phyloP scores from a whole-genome alignment of 2,113 vertebrate species.

The Platysternon megacephalum region DNA sequence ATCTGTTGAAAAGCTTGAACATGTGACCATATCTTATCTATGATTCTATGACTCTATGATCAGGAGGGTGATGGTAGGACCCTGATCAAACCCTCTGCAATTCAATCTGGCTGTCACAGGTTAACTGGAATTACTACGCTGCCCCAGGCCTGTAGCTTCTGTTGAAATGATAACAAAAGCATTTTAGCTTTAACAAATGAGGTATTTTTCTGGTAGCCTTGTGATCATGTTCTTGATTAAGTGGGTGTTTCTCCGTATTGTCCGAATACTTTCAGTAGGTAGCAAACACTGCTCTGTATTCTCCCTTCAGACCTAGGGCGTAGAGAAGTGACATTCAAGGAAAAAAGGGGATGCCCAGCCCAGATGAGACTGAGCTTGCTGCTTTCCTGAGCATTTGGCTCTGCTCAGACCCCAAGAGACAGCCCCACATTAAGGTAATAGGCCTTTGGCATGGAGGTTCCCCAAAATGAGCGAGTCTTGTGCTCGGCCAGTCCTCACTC shows the following conservation, averaged over 20 bases:
- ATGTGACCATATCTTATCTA: no score
- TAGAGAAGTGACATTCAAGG: background rate
- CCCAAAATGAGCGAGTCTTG: background rate
- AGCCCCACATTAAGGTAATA: background rate
- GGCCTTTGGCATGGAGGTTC: background rate
- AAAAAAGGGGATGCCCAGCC: background rate
- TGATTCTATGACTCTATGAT: no score
- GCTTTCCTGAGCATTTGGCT: background rate
- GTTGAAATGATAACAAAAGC: background rate
- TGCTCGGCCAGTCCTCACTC: background rate
- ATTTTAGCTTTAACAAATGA: background rate
- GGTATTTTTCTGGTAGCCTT: background rate
- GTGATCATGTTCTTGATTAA: background rate
- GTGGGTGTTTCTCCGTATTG: background rate
- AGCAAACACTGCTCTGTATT: background rate
- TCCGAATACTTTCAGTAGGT: background rate
- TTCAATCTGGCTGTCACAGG: background rate
- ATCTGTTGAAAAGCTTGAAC: background rate
- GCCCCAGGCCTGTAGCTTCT: background rate
- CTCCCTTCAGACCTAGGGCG: background rate
- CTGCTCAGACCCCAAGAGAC: background rate
- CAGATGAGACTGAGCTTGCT: background rate
- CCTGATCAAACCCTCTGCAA: background rate
- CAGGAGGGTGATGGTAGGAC: background rate
- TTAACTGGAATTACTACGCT: background rate